phyloP scores from a whole-genome alignment of 2,797 vertebrate species.

The Sebastes jordani region DNA sequence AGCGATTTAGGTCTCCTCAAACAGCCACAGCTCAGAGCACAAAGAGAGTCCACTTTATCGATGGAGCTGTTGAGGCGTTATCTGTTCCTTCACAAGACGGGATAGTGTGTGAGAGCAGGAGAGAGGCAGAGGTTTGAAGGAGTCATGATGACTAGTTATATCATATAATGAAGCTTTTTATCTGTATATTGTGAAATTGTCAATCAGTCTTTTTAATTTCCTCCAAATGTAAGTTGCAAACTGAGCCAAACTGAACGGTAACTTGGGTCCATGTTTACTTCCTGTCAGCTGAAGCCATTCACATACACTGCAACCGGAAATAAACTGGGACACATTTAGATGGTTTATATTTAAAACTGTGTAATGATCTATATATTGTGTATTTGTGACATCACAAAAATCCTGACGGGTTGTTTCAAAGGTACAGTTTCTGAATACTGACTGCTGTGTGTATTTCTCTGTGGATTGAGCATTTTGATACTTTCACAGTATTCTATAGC shows the following conservation, averaged over 20 bases:
- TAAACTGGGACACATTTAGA: too few species aligned
- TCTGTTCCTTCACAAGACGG: conserved; percentile 37
- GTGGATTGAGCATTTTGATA: too few species aligned
- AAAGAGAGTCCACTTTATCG: conserved; percentile 52
- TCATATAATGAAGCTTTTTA: conserved; percentile 35
- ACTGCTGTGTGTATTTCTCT: too few species aligned
- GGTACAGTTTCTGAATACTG: too few species aligned
- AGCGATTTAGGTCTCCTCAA: conserved; percentile 54
- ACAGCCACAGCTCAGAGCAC: conserved; percentile 29
- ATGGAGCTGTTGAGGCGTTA: conserved; percentile 41
- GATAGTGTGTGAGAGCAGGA: neutral
- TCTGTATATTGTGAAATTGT: conserved; percentile 6
- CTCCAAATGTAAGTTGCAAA: conserved; percentile 10
- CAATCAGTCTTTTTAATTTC: conserved; percentile 6
- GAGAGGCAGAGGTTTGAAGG: conserved; percentile 6
- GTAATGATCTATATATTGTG: too few species aligned
- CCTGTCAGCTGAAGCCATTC: too few species aligned
- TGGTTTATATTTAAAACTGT: too few species aligned
- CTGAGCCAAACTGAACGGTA: neutral
- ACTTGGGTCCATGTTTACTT: too few species aligned
- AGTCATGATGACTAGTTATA: conserved; percentile 1
- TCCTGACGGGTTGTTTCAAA: too few species aligned
- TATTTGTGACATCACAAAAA: too few species aligned
- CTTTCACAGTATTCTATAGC: too few species aligned
- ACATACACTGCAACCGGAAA: too few species aligned